These are phyloP conservation scores for Phlogophora meticulosa DNA, from an alignment of 2,888 invertebrate genomes.

Conservation along the genomic window DNA sequence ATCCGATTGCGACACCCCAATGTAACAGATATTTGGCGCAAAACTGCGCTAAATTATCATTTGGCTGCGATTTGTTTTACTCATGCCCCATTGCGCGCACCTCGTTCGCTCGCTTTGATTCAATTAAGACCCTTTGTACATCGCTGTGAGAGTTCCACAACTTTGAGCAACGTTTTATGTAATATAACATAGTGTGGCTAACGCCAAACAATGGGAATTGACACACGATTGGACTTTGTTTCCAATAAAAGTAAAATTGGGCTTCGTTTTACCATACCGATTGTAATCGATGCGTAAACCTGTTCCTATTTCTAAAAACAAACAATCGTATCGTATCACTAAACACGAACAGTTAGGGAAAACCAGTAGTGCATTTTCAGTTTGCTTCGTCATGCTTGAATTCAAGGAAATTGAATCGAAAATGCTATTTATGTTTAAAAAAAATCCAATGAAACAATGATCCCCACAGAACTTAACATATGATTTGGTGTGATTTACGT, in stretches of 20 bases:
- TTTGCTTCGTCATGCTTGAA: too few species aligned
- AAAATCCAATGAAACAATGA: too few species aligned
- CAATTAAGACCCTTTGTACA: constrained; percentile 70
- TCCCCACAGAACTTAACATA: too few species aligned
- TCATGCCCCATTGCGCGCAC: constrained; percentile 76
- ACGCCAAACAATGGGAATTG: constrained; percentile 30
- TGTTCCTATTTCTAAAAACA: background rate
- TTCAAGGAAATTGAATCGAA: background rate
- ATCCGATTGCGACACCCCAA: constrained; percentile 83
- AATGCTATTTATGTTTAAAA: background rate
- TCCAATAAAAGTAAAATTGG: constrained; percentile 3
- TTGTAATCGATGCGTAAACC: background rate
- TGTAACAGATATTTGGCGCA: constrained; percentile 84
- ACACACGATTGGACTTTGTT: constrained; percentile 19
- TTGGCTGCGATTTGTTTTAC: constrained; percentile 82
- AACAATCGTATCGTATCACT: background rate
- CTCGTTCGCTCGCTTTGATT: constrained; percentile 69
- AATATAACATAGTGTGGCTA: constrained; percentile 30
- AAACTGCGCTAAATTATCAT: constrained; percentile 79
- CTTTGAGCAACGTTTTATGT: constrained; percentile 30
- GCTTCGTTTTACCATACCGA: background rate
- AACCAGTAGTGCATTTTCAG: background rate
- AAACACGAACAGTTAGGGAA: background rate
- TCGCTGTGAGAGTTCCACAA: constrained; percentile 40
- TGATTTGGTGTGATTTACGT: too few species aligned